Evolutionary conservation across 2,797 vertebrate species (phyloP).

Genomic region (Chrysocyon brachyurus): DNA sequence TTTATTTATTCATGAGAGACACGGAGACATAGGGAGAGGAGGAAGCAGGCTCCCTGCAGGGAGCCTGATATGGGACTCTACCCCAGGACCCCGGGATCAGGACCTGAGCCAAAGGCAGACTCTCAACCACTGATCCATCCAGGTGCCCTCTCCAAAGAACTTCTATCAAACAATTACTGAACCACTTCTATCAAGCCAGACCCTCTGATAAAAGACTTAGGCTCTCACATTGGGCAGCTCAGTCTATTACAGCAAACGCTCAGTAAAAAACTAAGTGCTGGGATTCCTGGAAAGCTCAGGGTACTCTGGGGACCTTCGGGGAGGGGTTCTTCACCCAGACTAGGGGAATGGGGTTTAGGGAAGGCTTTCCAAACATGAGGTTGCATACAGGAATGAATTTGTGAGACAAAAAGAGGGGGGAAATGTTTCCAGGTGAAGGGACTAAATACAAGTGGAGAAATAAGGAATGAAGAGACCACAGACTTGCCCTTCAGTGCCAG

Average conservation of each 20-base stretch:
- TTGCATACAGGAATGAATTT: not conserved
- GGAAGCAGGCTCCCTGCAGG: too few species aligned
- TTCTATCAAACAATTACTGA: not conserved
- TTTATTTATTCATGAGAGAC: too few species aligned
- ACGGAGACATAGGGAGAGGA: too few species aligned
- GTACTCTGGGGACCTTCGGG: not conserved
- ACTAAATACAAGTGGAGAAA: constrained; percentile 31
- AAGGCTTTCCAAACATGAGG: not conserved
- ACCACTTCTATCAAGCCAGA: not conserved
- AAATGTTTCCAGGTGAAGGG: not conserved
- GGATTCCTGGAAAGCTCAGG: not conserved
- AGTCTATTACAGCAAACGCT: not conserved
- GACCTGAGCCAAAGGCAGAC: too few species aligned
- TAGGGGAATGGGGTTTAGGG: not conserved
- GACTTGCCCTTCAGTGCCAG: not conserved
- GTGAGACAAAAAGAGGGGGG: not conserved
- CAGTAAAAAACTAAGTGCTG: not conserved
- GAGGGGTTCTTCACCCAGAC: not conserved
- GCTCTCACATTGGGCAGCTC: not conserved
- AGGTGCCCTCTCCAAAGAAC: not conserved
- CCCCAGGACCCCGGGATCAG: too few species aligned
- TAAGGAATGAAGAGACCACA: not conserved
- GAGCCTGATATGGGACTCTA: too few species aligned
- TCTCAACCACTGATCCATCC: too few species aligned
- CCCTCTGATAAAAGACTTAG: not conserved